Base-by-base conservation (phyloP, 2,888 invertebrate genomes). In the Melanostoma scalare region DNA sequence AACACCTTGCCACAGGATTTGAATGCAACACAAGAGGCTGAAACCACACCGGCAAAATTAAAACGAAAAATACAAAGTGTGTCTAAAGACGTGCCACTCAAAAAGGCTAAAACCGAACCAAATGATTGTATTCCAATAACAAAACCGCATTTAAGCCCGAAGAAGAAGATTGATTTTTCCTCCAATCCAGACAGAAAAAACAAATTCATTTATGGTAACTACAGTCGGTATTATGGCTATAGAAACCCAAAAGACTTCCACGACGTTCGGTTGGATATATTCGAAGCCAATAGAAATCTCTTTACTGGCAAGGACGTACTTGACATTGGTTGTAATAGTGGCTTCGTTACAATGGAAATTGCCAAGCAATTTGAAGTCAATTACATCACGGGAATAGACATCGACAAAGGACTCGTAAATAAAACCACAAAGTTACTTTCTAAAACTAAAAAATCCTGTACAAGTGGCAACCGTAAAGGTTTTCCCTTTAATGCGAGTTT, bases 271-370 rank as follows among this genome's bases (percentile, higher is more conserved):
- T 89, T 97, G 65, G 93, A 93, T 84, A 92, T 94, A 63, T 94
- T 97, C 76, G 91, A 90, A 8, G 91, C 92, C 61, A 93, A 94
- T 79, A 91, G 92, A 38, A 93, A 95, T 73, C 92, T 96, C 88
- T 96, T 97, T 89, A 91, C 92, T 35, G 94, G 93, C 50, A 96
- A 95, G 89, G 94, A 95, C 87, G 93, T 97, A 46, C 92, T 98
- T 44, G 97, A 98, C 89, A 95, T 97, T 87, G 98, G 98, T 4
- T 97, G 97, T 89, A 98, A 98, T 91, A 94, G 95, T 81, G 98
- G 97, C 0, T 94, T 95, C 87, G 92, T 97, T 20, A 96, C 97
- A 0, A 91, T 96, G 38, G 93, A 94, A 4, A 92, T 98, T 48
- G 97, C 96, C 0, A 93, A 94, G 86, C 94, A 95, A 88, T 94